These are phyloP conservation scores for Brassicogethes aeneus DNA, from an alignment of 2,888 invertebrate genomes.

Conservation along the genomic window DNA sequence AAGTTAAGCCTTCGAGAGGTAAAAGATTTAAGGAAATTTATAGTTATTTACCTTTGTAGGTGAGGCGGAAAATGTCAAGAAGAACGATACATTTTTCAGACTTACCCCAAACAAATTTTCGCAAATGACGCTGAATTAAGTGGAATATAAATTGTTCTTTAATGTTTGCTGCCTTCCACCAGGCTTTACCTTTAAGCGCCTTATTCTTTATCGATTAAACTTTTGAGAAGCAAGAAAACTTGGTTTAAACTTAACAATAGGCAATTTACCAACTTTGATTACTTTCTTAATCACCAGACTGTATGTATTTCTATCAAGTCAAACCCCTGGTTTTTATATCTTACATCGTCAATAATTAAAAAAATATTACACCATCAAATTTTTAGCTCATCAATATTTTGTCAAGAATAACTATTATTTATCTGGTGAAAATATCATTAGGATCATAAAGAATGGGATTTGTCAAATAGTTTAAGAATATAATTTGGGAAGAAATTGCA, in stretches of 20 bases:
- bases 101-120: conserved; percentile 23
- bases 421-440: too few species aligned
- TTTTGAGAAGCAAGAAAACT: conserved; percentile 28
- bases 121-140: conserved; percentile 16
- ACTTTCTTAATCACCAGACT: conserved; percentile 26
- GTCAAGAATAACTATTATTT: too few species aligned
- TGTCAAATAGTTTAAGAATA: too few species aligned
- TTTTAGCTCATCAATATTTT: too few species aligned
- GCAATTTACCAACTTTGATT: conserved; percentile 38
- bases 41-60: conserved; percentile 27
- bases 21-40: conserved; percentile 26
- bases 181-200: conserved; percentile 23
- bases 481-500: too few species aligned
- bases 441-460: too few species aligned
- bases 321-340: too few species aligned
- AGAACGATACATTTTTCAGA: conserved; percentile 23
- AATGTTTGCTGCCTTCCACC: conserved; percentile 22
- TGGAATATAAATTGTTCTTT: conserved; percentile 26
- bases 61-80: conserved; percentile 18
- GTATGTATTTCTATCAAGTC: conserved; percentile 18
- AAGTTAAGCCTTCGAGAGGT: conserved; percentile 23
- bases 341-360: too few species aligned
- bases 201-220: conserved; percentile 30
- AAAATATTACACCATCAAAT: too few species aligned
- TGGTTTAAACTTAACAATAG: conserved; percentile 33